Base-by-base conservation (phyloP, 2,113 vertebrate species). In the Sturnus vulgaris region DNA sequence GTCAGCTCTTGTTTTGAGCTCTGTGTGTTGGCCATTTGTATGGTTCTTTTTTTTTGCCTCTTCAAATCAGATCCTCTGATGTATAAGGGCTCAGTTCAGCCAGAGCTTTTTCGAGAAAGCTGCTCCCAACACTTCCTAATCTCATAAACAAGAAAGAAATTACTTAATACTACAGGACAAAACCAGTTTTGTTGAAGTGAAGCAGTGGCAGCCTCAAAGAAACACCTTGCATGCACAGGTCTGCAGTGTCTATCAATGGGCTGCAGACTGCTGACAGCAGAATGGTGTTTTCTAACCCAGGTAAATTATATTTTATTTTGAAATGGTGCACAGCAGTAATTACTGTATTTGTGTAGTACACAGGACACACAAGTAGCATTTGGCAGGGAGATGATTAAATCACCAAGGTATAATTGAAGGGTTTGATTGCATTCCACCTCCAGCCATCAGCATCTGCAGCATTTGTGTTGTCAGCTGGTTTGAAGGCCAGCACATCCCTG, bases 321-420 rank as follows among this genome's bases (percentile, higher is more conserved):
- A 96, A 95, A 90, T 76, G 75, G 64, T 16, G 30, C 56, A 40
- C 39, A 53, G 30, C 31, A 95, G 85, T 94, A 96, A 97, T 97
- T 95, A 95, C 80, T 94, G 82, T 80, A 70, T 95, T 95, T 92
- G 76, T 80, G 85, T 40, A 86, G 91, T 82, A 90, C 78, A 87
- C 5, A 30, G 89, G 91, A 96, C 13, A 31, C 94, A 71, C 70
- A 97, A 86, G 33, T 71, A 13, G 47, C 81, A 60, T 96, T 84
- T 96, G 92, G 73, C 84, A 96, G 94, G 71, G 81, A 96, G 91
- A n/a, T 96, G 91, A 98, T 98, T 97, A 97, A 98, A 97, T 94
- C 91, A 71, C 86, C 18, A 64, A 96, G 77, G 88, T 95, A 46
- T 97, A 97, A 96, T 96, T 96, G 97, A 92, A 97, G 85, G 82